phyloP scores from a whole-genome alignment of 2,113 vertebrate genomes.

The Pantherophis guttatus region DNA sequence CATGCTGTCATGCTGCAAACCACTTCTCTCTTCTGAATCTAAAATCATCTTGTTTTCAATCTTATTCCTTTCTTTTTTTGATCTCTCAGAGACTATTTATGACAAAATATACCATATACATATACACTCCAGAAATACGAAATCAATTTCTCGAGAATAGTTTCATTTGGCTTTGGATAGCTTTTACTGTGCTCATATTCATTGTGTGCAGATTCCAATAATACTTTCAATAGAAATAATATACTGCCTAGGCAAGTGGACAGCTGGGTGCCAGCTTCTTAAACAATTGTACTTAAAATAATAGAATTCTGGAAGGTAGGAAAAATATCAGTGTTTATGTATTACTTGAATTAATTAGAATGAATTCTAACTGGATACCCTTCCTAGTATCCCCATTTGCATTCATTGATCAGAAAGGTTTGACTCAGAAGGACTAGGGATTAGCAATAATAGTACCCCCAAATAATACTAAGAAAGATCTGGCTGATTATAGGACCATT shows the following conservation, averaged over 20 bases:
- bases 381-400: neutral
- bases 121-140: neutral
- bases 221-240: neutral
- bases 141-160: neutral
- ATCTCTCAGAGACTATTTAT: neutral
- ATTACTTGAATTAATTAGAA: neutral
- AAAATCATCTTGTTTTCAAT: neutral
- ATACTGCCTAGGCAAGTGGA: neutral
- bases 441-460: neutral
- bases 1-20: neutral
- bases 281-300: neutral
- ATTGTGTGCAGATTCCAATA: neutral
- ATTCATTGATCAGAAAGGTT: neutral
- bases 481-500: neutral
- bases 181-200: neutral
- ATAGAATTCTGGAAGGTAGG: neutral
- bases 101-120: neutral
- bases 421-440: neutral
- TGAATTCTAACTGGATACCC: neutral
- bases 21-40: neutral
- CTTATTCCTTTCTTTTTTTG: neutral
- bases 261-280: neutral
- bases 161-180: neutral
- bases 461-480: neutral
- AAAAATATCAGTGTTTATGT: neutral